These are phyloP conservation scores for Molorchus minor DNA, from an alignment of 2,888 invertebrate genomes.

Conservation along the genomic window DNA sequence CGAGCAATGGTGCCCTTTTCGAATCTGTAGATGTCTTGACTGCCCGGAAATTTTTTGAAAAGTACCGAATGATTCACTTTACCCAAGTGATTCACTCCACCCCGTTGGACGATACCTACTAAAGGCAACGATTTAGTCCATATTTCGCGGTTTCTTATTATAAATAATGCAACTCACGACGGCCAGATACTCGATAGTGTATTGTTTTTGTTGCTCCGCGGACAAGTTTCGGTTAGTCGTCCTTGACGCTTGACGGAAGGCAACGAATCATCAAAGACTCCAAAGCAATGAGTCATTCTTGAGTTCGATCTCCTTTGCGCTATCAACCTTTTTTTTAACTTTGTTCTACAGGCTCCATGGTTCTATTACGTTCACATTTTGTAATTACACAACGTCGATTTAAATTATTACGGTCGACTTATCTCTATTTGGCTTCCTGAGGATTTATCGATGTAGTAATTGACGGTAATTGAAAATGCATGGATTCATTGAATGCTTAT, in stretches of 20 bases:
- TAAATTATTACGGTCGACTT: not conserved
- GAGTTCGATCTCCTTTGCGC: slow-evolving; percentile 33
- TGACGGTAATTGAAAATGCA: slow-evolving; percentile 1
- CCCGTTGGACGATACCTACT: no score
- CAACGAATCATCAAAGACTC: not conserved
- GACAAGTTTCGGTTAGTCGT: slow-evolving; percentile 19
- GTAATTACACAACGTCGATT: slow-evolving; percentile 7
- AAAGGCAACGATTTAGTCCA: no score
- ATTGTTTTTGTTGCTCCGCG: not conserved
- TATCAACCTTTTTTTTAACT: not conserved
- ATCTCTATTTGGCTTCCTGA: not conserved
- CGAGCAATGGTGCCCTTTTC: no score
- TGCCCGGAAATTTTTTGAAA: no score
- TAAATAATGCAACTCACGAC: no score
- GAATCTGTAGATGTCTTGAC: no score
- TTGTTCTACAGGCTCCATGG: not conserved
- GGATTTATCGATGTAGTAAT: slow-evolving; percentile 1
- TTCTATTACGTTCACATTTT: slow-evolving; percentile 3
- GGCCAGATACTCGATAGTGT: not conserved
- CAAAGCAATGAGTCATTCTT: slow-evolving; percentile 30
- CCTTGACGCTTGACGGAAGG: slow-evolving; percentile 30
- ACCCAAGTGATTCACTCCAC: no score
- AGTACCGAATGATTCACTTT: no score
- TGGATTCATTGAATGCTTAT: slow-evolving; percentile 5
- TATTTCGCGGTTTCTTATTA: no score